Conservation (phyloP, 2,797 vertebrate species). For the Neostethus bicornis region DNA sequence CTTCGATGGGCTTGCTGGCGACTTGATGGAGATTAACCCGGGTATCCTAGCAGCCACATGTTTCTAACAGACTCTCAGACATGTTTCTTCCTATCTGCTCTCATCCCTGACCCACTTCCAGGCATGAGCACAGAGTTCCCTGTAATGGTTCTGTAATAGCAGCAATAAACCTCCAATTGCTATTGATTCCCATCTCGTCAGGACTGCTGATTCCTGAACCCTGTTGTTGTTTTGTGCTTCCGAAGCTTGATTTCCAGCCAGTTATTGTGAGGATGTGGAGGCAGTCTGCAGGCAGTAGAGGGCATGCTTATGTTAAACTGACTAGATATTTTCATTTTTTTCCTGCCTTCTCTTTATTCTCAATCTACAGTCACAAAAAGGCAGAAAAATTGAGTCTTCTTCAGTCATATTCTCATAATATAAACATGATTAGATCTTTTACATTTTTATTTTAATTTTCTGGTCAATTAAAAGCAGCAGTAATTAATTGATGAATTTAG, state of each 20-base stretch:
- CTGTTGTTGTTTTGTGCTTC: slow-evolving; percentile 9
- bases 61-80: slow-evolving; percentile 1
- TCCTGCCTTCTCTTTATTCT: background rate
- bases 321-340: too few relatives aligned
- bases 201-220: slow-evolving; percentile 25
- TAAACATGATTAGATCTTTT: background rate
- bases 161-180: slow-evolving; percentile 19
- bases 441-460: too few relatives aligned
- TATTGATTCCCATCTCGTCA: slow-evolving; percentile 33
- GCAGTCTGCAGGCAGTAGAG: slow-evolving; percentile 5
- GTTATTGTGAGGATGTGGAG: background rate
- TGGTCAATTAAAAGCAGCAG: too few relatives aligned
- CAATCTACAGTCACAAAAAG: background rate
- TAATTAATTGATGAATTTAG: too few relatives aligned
- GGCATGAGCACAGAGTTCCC: slow-evolving; percentile 22
- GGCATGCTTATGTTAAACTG: background rate
- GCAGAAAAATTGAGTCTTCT: background rate
- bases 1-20: slow-evolving; percentile 8
- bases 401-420: background rate
- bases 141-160: slow-evolving; percentile 26
- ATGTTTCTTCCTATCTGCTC: background rate
- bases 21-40: slow-evolving; percentile 17
- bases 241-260: background rate
- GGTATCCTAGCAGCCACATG: slow-evolving; percentile 12
- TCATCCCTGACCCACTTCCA: background rate